These are phyloP conservation scores for Mellilla xanthometata DNA, from an alignment of 2,888 invertebrate species.

Conservation along the genomic window DNA sequence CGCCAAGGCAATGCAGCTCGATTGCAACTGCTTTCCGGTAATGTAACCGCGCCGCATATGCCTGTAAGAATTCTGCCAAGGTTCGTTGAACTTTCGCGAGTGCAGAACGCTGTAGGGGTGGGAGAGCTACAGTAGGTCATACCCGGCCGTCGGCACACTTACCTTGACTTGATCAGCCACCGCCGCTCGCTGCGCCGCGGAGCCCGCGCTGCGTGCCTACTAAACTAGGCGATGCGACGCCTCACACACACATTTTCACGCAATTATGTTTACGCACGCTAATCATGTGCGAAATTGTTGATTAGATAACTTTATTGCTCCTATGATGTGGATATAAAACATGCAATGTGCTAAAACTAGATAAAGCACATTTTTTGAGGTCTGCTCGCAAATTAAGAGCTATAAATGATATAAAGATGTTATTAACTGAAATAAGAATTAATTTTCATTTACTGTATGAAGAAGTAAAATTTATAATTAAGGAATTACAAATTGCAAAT, in stretches of 20 bases:
- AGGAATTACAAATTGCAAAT: no score
- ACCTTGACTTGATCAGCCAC: constrained; percentile 71
- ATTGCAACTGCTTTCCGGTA: constrained; percentile 79
- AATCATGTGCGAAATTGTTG: constrained; percentile 22
- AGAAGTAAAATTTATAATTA: no score
- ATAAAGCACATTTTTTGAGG: no score
- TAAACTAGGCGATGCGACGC: constrained; percentile 67
- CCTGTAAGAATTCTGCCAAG: constrained; percentile 77
- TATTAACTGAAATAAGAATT: no score
- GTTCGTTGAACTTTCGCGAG: constrained; percentile 80
- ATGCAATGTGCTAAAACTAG: neutral
- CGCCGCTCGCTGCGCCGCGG: constrained; percentile 34
- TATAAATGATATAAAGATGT: no score
- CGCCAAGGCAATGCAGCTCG: constrained; percentile 45
- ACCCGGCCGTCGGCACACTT: constrained; percentile 80
- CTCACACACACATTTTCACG: constrained; percentile 23
- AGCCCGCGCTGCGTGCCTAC: constrained; percentile 45
- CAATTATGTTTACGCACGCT: constrained; percentile 27
- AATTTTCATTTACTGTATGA: no score
- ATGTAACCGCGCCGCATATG: constrained; percentile 78
- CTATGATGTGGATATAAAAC: constrained; percentile 1
- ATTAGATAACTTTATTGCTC: constrained; percentile 23
- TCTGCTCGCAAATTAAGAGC: no score
- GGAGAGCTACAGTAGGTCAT: constrained; percentile 78
- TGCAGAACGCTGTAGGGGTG: constrained; percentile 73